Evolutionary conservation across 2,113 vertebrate species (phyloP).

Genomic region (Vireo altiloquus): DNA sequence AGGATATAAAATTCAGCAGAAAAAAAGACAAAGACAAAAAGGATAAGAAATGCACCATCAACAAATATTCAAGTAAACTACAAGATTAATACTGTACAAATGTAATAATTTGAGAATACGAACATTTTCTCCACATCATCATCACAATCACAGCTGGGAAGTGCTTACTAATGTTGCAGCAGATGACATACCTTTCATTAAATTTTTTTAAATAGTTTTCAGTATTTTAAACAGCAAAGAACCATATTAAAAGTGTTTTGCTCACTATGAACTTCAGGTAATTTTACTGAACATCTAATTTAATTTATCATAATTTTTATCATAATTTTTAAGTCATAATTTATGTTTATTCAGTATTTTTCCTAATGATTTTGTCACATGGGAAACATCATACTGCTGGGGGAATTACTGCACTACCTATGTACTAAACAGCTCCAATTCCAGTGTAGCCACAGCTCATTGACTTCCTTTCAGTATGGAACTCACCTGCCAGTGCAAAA

Average conservation of each 20-base stretch:
- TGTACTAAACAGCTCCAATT: not conserved
- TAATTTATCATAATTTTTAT: too few species aligned
- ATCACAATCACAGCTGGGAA: not conserved
- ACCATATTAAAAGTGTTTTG: not conserved
- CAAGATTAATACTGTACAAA: not conserved
- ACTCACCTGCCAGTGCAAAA: not conserved
- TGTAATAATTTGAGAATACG: not conserved
- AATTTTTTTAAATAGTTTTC: not conserved
- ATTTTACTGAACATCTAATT: not conserved
- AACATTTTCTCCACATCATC: not conserved
- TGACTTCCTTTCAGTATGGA: not conserved
- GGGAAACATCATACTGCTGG: not conserved
- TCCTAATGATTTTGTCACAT: not conserved
- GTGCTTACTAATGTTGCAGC: not conserved
- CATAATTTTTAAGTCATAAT: too few species aligned
- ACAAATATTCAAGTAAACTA: not conserved
- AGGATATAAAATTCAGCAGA: not conserved
- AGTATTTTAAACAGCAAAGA: not conserved
- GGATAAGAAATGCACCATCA: not conserved
- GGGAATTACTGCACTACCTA: not conserved
- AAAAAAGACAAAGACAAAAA: not conserved
- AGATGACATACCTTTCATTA: not conserved
- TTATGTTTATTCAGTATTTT: not conserved
- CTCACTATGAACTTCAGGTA: not conserved
- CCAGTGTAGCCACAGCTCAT: not conserved